Evolutionary conservation across 30 jellyfish, hydroid and myxozoan genomes (phyloP).

Genomic region (Turritopsis dohrnii): DNA sequence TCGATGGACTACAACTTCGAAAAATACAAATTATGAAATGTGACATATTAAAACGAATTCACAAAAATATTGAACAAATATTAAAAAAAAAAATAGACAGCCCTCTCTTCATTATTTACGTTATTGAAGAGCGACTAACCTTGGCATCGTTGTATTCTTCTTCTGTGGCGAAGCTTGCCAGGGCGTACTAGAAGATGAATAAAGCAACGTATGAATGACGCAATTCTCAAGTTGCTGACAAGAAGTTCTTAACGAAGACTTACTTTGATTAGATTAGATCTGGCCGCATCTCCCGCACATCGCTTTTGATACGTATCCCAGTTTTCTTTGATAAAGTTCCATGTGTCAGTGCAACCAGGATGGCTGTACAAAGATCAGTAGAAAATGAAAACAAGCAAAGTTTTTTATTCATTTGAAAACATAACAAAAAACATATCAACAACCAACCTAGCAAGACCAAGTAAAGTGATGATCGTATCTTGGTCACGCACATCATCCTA

Average conservation of each 20-base stretch:
- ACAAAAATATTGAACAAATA: not conserved
- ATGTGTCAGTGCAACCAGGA: conserved; percentile 64
- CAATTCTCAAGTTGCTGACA: not conserved
- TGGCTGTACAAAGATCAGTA: conserved; percentile 30
- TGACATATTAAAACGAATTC: not conserved
- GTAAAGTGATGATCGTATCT: conserved; percentile 79
- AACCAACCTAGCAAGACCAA: conserved; percentile 75
- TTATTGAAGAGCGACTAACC: too few species aligned
- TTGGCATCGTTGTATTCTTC: not conserved
- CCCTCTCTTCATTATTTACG: not conserved
- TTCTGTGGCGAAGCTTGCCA: not conserved
- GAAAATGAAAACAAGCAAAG: not conserved
- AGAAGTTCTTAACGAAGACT: too few species aligned
- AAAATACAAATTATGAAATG: not conserved
- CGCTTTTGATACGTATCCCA: conserved; percentile 58
- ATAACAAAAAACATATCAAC: not conserved
- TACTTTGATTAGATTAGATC: conserved; percentile 72
- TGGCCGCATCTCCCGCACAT: conserved; percentile 65
- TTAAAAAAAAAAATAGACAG: not conserved
- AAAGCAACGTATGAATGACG: not conserved
- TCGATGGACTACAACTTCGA: not conserved
- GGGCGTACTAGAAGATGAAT: not conserved
- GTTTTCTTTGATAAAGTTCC: conserved; percentile 69
- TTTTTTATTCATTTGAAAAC: too few species aligned
- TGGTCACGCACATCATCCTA: conserved; percentile 89